These are phyloP conservation scores for Onthophagus taurus DNA, from an alignment of 1,140 invertebrate genomes.

Conservation along the genomic window DNA sequence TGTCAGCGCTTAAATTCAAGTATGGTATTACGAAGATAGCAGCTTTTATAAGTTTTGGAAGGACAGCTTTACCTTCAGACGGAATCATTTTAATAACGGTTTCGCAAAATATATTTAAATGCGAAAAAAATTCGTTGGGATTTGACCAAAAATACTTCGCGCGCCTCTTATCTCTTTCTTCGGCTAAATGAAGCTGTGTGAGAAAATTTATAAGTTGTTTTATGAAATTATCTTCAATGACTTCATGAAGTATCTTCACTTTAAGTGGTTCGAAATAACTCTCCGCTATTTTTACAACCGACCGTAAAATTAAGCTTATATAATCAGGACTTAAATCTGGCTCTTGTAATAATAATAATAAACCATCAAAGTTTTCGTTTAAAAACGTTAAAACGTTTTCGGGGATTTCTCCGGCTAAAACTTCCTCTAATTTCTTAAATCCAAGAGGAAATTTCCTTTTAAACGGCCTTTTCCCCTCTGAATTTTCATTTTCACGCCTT, in stretches of 20 bases:
- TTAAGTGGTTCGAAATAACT: not conserved
- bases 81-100: not conserved
- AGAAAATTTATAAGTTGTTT: not conserved
- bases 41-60: not conserved
- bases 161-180: not conserved
- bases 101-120: not conserved
- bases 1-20: conserved; percentile 25
- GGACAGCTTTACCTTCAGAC: not conserved
- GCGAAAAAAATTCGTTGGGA: not conserved
- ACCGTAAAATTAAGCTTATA: not conserved
- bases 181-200: not conserved
- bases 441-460: no score
- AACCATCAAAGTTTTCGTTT: not conserved
- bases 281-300: not conserved
- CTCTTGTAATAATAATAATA: not conserved
- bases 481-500: no score
- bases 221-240: not conserved
- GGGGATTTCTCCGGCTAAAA: no score
- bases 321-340: not conserved
- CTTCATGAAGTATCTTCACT: not conserved
- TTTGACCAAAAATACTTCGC: not conserved
- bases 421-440: no score
- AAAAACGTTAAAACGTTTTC: no score
- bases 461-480: no score
- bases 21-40: not conserved